Evolutionary conservation across 2,888 invertebrate genomes (phyloP).

Genomic region (Ichneumon xanthorius): DNA sequence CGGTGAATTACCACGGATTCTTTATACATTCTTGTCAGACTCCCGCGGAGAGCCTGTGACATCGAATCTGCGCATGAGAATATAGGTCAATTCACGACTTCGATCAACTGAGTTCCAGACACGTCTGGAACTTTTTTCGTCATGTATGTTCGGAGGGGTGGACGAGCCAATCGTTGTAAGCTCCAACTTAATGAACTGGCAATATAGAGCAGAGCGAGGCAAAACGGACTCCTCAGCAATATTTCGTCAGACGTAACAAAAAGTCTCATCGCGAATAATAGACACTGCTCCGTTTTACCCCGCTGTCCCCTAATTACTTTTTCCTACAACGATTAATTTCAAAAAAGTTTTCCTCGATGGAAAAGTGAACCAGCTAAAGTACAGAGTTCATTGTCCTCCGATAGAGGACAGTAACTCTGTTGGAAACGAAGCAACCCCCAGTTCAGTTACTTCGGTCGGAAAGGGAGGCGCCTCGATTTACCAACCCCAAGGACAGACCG

Average conservation of each 20-base stretch:
- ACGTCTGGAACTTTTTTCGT: not conserved
- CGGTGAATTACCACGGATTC: conserved; percentile 34
- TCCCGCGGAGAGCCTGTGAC: not conserved
- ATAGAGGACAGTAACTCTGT: not conserved
- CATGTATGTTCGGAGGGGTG: not conserved
- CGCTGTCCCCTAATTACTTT: no score
- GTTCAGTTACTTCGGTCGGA: not conserved
- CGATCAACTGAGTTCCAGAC: not conserved
- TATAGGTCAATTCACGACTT: conserved; percentile 5
- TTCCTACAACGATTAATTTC: no score
- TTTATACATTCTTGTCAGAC: conserved; percentile 37
- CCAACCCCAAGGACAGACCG: conserved; percentile 1
- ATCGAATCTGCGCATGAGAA: not conserved
- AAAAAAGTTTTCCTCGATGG: no score
- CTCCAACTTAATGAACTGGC: no score
- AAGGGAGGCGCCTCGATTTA: not conserved
- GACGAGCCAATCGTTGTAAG: not conserved
- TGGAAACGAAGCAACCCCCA: not conserved
- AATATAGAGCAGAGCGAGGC: no score
- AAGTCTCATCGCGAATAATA: no score
- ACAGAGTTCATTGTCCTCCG: not conserved
- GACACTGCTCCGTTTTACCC: no score
- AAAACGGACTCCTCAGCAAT: no score
- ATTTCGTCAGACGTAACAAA: no score
- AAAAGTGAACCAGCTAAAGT: not conserved